A percentile compares a stretch with the other conserved stretches of the same genome.
Evolutionary conservation across 2,113 vertebrate species (phyloP).

Genomic region (Oreochromis spilurus): DNA sequence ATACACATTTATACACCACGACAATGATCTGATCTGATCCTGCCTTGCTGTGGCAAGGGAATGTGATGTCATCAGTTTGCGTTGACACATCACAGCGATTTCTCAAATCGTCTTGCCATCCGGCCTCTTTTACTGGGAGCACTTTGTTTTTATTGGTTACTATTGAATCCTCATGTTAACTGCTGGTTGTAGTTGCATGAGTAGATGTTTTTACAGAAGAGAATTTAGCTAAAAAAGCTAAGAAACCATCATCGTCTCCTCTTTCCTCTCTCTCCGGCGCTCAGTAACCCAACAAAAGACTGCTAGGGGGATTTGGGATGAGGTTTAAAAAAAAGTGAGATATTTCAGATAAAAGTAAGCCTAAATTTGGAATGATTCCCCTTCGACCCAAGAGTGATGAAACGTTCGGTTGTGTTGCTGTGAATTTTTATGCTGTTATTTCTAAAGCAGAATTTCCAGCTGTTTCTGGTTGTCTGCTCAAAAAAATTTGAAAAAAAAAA

Average conservation of each 20-base stretch:
- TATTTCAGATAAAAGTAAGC: neutral
- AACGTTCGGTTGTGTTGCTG: neutral
- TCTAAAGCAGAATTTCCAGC: conserved; percentile 2
- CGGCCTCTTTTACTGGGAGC: neutral
- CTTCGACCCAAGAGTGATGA: neutral
- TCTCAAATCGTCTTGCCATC: neutral
- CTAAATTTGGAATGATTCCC: neutral
- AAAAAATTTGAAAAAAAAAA: neutral
- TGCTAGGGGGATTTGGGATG: neutral
- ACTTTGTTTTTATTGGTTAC: conserved; percentile 7
- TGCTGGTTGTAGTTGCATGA: neutral
- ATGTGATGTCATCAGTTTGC: conserved; percentile 20
- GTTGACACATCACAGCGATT: neutral
- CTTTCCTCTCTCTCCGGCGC: neutral
- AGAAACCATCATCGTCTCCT: neutral
- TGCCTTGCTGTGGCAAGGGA: neutral
- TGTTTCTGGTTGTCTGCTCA: neutral
- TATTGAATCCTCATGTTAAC: neutral
- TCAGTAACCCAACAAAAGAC: neutral
- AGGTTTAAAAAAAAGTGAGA: neutral
- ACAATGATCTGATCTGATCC: neutral
- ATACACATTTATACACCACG: neutral
- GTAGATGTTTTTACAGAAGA: neutral
- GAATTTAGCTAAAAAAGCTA: neutral
- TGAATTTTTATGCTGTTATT: neutral